Conservation (phyloP, 2,113 vertebrate species). For the Himantopus leucocephalus region DNA sequence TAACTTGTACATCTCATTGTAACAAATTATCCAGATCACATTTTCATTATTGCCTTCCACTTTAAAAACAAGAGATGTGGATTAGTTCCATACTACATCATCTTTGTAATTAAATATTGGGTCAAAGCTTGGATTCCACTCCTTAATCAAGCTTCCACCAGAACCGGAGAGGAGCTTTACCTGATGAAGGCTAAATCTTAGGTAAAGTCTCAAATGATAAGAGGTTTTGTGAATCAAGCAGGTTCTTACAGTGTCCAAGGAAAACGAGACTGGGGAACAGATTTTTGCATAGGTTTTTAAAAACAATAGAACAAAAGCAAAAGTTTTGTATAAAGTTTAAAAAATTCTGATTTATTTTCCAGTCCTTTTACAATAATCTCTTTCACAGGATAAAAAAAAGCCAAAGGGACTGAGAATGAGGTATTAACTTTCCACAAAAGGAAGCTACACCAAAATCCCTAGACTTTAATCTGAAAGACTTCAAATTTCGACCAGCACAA, state of each 20-base stretch:
- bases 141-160: background rate
- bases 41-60: background rate
- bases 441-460: background rate
- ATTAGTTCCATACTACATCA: background rate
- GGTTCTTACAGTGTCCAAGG: background rate
- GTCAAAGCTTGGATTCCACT: background rate
- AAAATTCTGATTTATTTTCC: background rate
- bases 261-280: background rate
- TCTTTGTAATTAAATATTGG: background rate
- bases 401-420: background rate
- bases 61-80: background rate
- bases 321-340: background rate
- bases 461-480: background rate
- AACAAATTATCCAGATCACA: background rate
- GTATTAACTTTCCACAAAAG: background rate
- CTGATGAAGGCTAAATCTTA: background rate
- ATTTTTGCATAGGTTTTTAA: background rate
- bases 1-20: background rate
- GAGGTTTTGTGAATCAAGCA: background rate
- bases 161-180: background rate
- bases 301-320: background rate
- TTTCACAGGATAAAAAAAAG: background rate
- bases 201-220: background rate
- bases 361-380: background rate
- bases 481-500: background rate